These are phyloP conservation scores for Drosophila algonquin DNA, from an alignment of 2,888 invertebrate species.

Conservation along the genomic window DNA sequence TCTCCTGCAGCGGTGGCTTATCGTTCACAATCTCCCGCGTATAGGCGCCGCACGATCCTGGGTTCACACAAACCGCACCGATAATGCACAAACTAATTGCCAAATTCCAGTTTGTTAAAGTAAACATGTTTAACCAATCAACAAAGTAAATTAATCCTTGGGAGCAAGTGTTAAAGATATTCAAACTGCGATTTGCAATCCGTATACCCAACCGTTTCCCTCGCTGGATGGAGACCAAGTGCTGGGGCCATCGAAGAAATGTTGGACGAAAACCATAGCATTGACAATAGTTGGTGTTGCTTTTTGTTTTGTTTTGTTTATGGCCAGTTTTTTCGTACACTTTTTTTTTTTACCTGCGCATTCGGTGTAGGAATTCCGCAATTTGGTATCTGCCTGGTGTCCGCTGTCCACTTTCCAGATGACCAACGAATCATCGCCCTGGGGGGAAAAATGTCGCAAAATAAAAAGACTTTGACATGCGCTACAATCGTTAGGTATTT, in stretches of 20 bases:
- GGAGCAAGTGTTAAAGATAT: conserved; percentile 38
- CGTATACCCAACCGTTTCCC: conserved; percentile 59
- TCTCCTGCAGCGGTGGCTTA: conserved; percentile 83
- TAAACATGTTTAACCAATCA: conserved; percentile 45
- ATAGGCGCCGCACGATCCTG: conserved; percentile 49
- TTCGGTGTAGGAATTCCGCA: conserved; percentile 58
- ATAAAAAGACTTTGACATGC: conserved; percentile 9
- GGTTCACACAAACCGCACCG: conserved; percentile 33
- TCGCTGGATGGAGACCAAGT: conserved; percentile 60
- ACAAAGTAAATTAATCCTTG: neutral
- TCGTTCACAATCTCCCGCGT: conserved; percentile 82
- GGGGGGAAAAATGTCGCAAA: conserved; percentile 33
- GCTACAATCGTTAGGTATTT: conserved; percentile 8
- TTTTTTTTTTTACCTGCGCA: conserved; percentile 45
- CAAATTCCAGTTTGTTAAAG: conserved; percentile 51
- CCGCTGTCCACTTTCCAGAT: conserved; percentile 1
- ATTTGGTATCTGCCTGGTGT: conserved; percentile 30
- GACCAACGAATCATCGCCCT: neutral
- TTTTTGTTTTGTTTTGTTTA: conserved; percentile 23
- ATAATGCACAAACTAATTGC: conserved; percentile 38
- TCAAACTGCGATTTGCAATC: conserved; percentile 17
- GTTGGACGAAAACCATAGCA: conserved; percentile 64
- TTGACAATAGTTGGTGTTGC: conserved; percentile 45
- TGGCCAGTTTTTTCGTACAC: conserved; percentile 54
- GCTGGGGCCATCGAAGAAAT: conserved; percentile 49